A percentile compares a stretch with the other conserved stretches of the same genome.
phyloP scores from a whole-genome alignment of 2,888 invertebrate species.

The Athrips mouffetella region DNA sequence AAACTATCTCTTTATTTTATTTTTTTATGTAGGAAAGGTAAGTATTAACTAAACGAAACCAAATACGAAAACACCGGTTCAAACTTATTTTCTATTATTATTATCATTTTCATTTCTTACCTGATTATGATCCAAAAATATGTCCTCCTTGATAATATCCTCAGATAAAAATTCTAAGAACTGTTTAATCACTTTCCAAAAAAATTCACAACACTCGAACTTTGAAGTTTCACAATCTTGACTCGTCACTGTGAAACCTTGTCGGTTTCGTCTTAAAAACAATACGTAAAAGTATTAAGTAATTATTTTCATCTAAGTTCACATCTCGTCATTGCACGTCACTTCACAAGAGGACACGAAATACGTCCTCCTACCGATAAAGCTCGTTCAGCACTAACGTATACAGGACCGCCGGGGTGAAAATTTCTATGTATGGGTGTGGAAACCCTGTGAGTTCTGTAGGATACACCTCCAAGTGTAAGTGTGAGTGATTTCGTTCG shows the following conservation, averaged over 20 bases:
- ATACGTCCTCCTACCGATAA: slow-evolving; percentile 18
- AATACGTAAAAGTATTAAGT: not conserved
- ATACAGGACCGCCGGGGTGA: slow-evolving; percentile 56
- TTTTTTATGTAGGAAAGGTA: no score
- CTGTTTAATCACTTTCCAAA: slow-evolving; percentile 8
- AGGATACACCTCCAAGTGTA: slow-evolving; percentile 26
- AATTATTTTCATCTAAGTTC: slow-evolving; percentile 19
- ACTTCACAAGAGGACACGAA: slow-evolving; percentile 3
- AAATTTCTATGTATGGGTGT: slow-evolving; percentile 46
- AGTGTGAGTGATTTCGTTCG: slow-evolving; percentile 51
- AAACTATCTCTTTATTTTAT: no score
- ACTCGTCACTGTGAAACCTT: no score
- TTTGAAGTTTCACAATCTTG: not conserved
- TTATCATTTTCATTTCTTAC: slow-evolving; percentile 10
- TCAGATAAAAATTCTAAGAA: not conserved
- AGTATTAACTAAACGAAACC: no score
- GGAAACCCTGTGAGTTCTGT: slow-evolving; percentile 31
- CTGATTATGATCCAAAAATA: slow-evolving; percentile 8
- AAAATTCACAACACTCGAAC: not conserved
- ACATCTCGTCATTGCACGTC: slow-evolving; percentile 20
- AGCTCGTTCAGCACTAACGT: slow-evolving; percentile 44
- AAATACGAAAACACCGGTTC: no score
- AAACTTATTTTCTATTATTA: no score
- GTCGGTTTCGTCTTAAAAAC: not conserved
- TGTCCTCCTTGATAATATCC: not conserved